Evolutionary conservation across 37 sponge, comb jelly and placozoan species (phyloP).

Genomic region (Amphimedon queenslandica): DNA sequence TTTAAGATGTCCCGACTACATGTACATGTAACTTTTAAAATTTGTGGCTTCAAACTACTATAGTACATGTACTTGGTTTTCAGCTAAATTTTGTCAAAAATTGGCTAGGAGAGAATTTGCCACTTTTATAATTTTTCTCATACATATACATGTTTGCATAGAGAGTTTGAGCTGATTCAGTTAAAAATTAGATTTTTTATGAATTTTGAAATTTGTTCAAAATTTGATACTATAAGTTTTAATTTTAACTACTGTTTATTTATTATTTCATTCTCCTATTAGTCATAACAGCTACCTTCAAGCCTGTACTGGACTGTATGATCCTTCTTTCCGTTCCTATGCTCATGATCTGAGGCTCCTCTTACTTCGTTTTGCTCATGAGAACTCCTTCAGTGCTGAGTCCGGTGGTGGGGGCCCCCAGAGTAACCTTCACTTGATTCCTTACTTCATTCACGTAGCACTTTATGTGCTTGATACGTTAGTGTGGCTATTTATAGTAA

Average conservation of each 20-base stretch:
- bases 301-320: conserved; percentile 72
- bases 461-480: conserved; percentile 75
- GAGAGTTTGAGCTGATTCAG: too few relatives aligned
- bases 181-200: too few relatives aligned
- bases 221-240: too few relatives aligned
- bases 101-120: too few relatives aligned
- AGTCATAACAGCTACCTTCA: conserved; percentile 70
- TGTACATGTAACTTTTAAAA: neutral
- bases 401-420: conserved; percentile 91
- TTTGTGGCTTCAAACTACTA: neutral
- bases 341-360: conserved; percentile 77
- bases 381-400: conserved; percentile 89
- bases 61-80: too few relatives aligned
- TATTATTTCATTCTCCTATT: neutral
- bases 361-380: conserved; percentile 76
- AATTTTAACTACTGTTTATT: neutral
- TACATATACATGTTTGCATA: too few relatives aligned
- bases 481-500: conserved; percentile 16
- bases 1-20: too few relatives aligned
- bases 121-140: too few relatives aligned
- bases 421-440: conserved; percentile 82
- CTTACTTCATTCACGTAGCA: conserved; percentile 74
- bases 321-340: conserved; percentile 53
- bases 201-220: too few relatives aligned
- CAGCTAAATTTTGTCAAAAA: too few relatives aligned